A percentile compares a stretch with the other conserved stretches of the same genome.
Evolutionary conservation across 1,140 invertebrate genomes (phyloP).

Genomic region (Drosophila cardini): DNA sequence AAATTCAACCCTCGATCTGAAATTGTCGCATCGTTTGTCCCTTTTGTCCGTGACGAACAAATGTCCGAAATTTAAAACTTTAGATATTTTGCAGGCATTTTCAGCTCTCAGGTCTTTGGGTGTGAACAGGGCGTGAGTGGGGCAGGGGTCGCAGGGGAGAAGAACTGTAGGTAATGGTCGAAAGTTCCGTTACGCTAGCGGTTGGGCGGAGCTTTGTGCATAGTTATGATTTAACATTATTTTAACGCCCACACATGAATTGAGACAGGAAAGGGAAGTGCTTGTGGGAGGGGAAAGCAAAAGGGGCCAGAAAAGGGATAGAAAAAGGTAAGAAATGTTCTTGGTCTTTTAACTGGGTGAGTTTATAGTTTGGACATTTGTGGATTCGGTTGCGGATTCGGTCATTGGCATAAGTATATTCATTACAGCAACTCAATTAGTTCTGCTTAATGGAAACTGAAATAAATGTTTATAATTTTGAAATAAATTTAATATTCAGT

Average conservation of each 20-base stretch:
- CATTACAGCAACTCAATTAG: conserved; percentile 16
- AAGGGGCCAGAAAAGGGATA: background rate
- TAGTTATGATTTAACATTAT: conserved; percentile 55
- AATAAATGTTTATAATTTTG: background rate
- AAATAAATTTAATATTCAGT: conserved; percentile 3
- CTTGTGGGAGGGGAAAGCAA: background rate
- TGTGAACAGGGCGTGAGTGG: background rate
- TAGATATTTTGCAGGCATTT: conserved; percentile 53
- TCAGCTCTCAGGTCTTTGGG: conserved; percentile 24
- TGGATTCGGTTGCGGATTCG: conserved; percentile 6
- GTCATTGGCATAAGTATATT: background rate
- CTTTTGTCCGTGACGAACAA: conserved; percentile 66
- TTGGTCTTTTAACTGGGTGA: background rate
- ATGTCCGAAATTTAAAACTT: conserved; percentile 82
- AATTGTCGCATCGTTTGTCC: conserved; percentile 28
- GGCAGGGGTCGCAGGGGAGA: background rate
- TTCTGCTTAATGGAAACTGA: conserved; percentile 7
- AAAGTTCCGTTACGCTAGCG: conserved; percentile 32
- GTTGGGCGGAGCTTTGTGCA: conserved; percentile 52
- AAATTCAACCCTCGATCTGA: conserved; percentile 44
- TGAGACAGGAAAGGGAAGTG: background rate
- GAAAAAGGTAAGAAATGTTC: background rate
- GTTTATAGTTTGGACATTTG: conserved; percentile 6
- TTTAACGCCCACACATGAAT: conserved; percentile 38
- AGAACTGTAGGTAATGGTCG: conserved; percentile 1